A percentile compares a stretch with the other conserved stretches of the same genome.
These are phyloP conservation scores for Brachyalestes nurse DNA, from an alignment of 2,797 vertebrate genomes.

Conservation along the genomic window DNA sequence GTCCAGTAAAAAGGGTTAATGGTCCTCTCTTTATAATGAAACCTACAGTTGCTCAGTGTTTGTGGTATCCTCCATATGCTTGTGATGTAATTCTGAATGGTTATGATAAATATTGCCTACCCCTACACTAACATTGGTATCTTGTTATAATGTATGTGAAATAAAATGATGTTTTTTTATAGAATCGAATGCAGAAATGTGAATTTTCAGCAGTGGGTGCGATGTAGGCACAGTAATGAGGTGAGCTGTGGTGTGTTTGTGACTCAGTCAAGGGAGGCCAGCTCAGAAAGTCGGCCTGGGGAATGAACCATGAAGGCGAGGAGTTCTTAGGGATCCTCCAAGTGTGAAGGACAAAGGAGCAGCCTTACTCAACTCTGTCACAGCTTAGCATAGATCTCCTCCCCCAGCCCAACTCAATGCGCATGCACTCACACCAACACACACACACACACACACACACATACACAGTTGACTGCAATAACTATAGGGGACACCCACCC, in stretches of 20 bases:
- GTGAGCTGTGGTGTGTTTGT: slow-evolving; percentile 77
- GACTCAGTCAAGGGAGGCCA: slow-evolving; percentile 77
- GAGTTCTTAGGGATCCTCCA: slow-evolving; percentile 83
- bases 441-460: slow-evolving; percentile 33
- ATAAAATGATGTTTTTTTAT: slow-evolving; percentile 2
- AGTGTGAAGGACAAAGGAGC: slow-evolving; percentile 88
- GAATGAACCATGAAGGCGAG: slow-evolving; percentile 69
- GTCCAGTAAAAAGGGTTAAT: too few species aligned
- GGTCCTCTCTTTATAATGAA: too few species aligned
- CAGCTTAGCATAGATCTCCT: slow-evolving; percentile 80
- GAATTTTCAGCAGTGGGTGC: slow-evolving; percentile 41
- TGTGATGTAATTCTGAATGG: too few species aligned
- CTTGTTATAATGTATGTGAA: not conserved
- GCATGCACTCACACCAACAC: slow-evolving; percentile 19
- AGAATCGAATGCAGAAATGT: slow-evolving; percentile 21
- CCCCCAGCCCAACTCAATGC: slow-evolving; percentile 46
- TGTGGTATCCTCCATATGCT: too few species aligned
- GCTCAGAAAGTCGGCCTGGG: slow-evolving; percentile 71
- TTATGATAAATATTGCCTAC: too few species aligned
- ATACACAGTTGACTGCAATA: slow-evolving; percentile 23
- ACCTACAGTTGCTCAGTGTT: too few species aligned
- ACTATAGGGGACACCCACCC: slow-evolving; percentile 3
- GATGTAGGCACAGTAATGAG: slow-evolving; percentile 51
- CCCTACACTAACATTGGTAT: not conserved
- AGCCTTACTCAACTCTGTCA: slow-evolving; percentile 82